phyloP scores from a whole-genome alignment of 2,113 vertebrate genomes.

The Passerina amoena region DNA sequence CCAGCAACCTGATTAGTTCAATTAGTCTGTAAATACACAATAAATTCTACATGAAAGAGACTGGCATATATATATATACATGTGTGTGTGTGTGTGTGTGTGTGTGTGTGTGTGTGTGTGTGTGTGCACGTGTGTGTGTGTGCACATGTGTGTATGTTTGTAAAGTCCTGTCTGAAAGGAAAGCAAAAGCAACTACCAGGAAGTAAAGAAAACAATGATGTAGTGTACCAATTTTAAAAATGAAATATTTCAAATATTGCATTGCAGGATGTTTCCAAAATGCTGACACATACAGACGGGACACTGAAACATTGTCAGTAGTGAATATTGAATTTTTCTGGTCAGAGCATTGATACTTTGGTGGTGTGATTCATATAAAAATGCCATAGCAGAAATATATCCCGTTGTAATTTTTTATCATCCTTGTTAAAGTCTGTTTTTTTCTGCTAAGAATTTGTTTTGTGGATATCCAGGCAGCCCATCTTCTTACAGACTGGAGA shows the following conservation, averaged over 20 bases:
- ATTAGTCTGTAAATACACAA: not conserved
- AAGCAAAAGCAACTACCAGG: not conserved
- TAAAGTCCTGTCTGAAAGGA: not conserved
- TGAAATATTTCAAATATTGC: not conserved
- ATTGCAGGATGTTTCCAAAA: not conserved
- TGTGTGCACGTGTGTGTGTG: not conserved
- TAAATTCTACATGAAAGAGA: not conserved
- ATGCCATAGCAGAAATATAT: not conserved
- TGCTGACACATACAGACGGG: not conserved
- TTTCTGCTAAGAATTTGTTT: not conserved
- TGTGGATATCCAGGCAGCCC: not conserved
- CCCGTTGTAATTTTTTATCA: not conserved
- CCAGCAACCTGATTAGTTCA: not conserved
- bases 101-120: too few species aligned
- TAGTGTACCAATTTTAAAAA: not conserved
- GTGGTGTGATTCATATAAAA: not conserved
- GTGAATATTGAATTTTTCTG: not conserved
- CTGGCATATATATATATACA: rapidly evolving
- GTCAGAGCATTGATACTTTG: not conserved
- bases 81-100: too few species aligned
- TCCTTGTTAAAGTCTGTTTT: not conserved
- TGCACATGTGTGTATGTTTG: too few species aligned
- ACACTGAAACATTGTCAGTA: not conserved
- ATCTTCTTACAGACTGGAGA: not conserved
- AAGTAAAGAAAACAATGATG: not conserved